These are phyloP conservation scores for Phataginus tetradactyla DNA, from an alignment of 2,797 vertebrate species.

Conservation along the genomic window DNA sequence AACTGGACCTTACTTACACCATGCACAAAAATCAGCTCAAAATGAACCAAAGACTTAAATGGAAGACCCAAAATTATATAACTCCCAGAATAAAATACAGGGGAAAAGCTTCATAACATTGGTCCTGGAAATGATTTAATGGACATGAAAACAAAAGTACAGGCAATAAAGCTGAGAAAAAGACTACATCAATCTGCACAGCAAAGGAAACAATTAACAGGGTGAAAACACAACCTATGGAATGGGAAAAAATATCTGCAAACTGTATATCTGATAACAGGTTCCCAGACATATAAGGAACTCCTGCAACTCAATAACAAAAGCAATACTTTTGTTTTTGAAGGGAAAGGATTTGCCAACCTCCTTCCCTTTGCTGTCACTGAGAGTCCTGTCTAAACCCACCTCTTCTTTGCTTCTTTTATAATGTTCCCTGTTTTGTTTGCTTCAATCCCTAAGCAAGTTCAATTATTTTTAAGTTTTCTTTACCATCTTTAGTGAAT, in stretches of 20 bases:
- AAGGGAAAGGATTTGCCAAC: not conserved
- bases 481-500: not conserved
- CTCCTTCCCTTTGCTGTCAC: not conserved
- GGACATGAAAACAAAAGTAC: not conserved
- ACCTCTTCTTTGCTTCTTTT: not conserved
- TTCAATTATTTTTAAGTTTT: conserved; percentile 14
- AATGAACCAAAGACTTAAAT: not conserved
- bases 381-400: not conserved
- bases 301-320: not conserved
- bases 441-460: not conserved
- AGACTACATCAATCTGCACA: not conserved
- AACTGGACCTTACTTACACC: not conserved
- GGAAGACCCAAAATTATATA: not conserved
- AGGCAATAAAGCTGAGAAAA: not conserved
- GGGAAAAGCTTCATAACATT: not conserved
- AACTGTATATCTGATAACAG: not conserved
- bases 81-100: not conserved
- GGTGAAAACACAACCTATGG: not conserved
- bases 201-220: not conserved
- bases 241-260: not conserved
- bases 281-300: not conserved
- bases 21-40: not conserved
- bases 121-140: not conserved
- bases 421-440: not conserved
- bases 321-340: not conserved